Conservation (phyloP, 2,113 vertebrate genomes). For the Loxodonta africana region DNA sequence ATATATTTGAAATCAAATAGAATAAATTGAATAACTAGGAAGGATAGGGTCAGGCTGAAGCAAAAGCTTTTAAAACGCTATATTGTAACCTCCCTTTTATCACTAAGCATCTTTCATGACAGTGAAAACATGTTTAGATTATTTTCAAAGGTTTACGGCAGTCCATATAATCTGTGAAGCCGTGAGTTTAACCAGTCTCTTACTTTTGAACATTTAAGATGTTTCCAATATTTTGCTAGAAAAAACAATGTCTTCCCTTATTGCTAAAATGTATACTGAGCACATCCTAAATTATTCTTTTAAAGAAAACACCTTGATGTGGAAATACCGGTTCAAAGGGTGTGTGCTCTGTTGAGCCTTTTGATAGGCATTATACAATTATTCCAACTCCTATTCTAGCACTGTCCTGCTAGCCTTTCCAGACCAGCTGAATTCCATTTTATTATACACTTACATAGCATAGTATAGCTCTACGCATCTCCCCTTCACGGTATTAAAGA, state of each 20-base stretch:
- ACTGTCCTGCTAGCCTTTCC: background rate
- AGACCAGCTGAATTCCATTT: background rate
- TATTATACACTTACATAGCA: background rate
- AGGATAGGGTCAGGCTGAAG: background rate
- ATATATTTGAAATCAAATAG: conserved; percentile 13
- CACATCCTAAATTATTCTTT: background rate
- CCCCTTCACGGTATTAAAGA: background rate
- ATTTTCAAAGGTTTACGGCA: background rate
- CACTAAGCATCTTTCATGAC: background rate
- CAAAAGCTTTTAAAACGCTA: background rate
- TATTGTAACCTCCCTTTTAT: background rate
- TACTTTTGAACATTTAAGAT: background rate
- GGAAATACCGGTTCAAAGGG: background rate
- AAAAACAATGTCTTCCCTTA: background rate
- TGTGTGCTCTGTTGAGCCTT: background rate
- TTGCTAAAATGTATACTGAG: background rate
- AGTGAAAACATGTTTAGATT: background rate
- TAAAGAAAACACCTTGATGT: background rate
- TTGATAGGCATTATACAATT: background rate
- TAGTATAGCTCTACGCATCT: fast-evolving
- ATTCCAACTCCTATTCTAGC: background rate
- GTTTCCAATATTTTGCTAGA: background rate
- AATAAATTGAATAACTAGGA: conserved; percentile 1
- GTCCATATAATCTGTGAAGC: background rate
- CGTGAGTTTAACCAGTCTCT: background rate